Evolutionary conservation across 1,140 invertebrate species (phyloP), one percentile per base, ranked within the genome.

Genomic region (Coenobita brevimanus): DNA sequence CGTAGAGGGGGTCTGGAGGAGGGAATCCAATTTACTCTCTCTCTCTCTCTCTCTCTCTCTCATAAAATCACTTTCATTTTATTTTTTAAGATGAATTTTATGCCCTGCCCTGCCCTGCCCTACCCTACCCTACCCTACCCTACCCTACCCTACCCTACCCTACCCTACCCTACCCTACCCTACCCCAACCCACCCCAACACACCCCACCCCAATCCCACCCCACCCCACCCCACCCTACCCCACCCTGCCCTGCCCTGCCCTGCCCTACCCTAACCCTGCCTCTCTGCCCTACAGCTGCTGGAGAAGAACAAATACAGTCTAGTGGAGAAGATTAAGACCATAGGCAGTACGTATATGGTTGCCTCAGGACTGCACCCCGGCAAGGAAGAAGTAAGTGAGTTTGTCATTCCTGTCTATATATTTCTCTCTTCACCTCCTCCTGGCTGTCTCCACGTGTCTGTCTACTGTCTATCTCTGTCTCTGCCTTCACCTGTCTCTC

Each of bases 261-360:
- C 21, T 54, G 24, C n/a, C 24, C 2, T 17, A 43, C n/a, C 17
- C 1, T 13, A 89, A 62, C 46, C 84, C 75, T 38, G 15, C 43
- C 17, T 38, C 46, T 78, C 81, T 88, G 90, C 75, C 83, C 94
- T 95, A 69, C 92, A 97, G 95, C 92, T 99, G 17, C 92, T 99
- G n/a, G 92, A 97, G 10, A 98, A 98, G 91, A 97, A 97, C 0
- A 98, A 98, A 91, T 99, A 97, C 93, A 98, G 96, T 90, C 96
- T 96, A 89, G 97, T 99, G 89, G 98, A 99, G 93, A 99, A 99
- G 93, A 99, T 99, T 71, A 99, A 99, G 93, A 99, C 98, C 0
- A 99, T 99, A 86, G 98, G 98, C 17, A 98, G 97, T 92, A 99
- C 98, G 0, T 99, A 99, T 91, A 99, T 99, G 98, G 95, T 98